Base-by-base conservation (phyloP, 1,140 invertebrate species). In the Forficula auricularia region DNA sequence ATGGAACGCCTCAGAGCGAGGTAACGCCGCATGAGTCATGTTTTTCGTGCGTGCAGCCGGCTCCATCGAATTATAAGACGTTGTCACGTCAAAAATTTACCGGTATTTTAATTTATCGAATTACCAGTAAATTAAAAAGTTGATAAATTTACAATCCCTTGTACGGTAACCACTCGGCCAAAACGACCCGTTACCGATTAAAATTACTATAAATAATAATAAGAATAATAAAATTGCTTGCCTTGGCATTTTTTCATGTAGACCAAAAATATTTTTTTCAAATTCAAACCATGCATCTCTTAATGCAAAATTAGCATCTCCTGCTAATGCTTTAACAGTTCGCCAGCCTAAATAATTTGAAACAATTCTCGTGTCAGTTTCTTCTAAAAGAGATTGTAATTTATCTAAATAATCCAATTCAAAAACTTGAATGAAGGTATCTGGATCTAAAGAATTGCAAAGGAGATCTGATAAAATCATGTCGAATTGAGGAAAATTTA, bases 391-490 rank as follows among this genome's bases (percentile, higher is more conserved):
- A 9, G 22, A 14, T 3, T 13, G 10, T 14, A 42, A 32, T 19
- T 32, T 42, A n/a, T 27, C 15, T 3, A 42, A 2, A 27, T 31
- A 42, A 14, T 42, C 40, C 22, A 42, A 13, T 32, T 42, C 40
- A 15, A 19, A 3, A 10, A 42, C 40, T 9, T 27, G 18, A 16
- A 42, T 42, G 4, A 19, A 16, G 8, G 20, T 27, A 4, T 34
- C 27, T n/a, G 19, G 9, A 10, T 27, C 16, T 12, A 18, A 7
- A 42, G n/a, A 22, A 2, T 42, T 32, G 20, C 30, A 2, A 32
- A 19, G 13, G 4, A 15, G 7, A 14, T 14, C 15, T 10, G n/a
- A 2, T 31, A 32, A 14, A 42, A 16, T 3, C 2, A 3, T 6
- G 8, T 42, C 3, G 15, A 19, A 16, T 31, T 18, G 9, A 14